Evolutionary conservation across 2,888 invertebrate genomes (phyloP), one percentile per base, ranked within the genome.

Genomic region (Leucoptera coffeella): DNA sequence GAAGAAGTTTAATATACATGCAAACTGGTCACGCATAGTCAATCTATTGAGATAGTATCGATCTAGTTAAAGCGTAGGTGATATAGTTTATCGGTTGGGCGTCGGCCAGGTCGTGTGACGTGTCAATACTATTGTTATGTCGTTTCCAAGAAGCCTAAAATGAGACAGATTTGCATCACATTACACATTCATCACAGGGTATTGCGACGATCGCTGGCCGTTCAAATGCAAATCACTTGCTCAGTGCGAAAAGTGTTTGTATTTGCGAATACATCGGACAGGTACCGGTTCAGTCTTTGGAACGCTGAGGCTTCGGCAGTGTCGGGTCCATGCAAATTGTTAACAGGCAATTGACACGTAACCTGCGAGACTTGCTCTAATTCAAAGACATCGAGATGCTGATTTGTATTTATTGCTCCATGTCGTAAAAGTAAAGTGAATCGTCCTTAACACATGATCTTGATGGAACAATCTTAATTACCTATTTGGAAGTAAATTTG

Each of bases 141-240:
- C 28, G 24, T 12, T 39, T 37, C 35, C 25, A 23, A 32, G 36
- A 38, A 36, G 27, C 30, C 35, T 39, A 35, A 39, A 36, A 37
- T 34, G 38, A 33, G 36, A 38, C 32, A 30, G 31, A 42, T 48
- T 49, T 39, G 41, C 42, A 42, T 45, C 31, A 36, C 36, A 40
- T 43, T 44, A 37, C 36, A 17, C 17, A 12, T n/a, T 10, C 12
- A 22, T 3, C 22, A 22, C 10, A 22, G 12, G 12, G 12, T 22
- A 4, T 22, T 22, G 22, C 11, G 8, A 22, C 11, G 12, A 22
- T 9, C 22, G 12, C 11, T 3, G 11, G 11, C 12, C 12, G 11
- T 12, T 7, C 10, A 8, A 17, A 17, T 5, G 17, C 8, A 17
- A 17, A 12, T 22, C 8, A 7, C 8, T 7, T 12, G 12, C 10